These are phyloP conservation scores for Toxotes chatareus DNA, from an alignment of 2,113 vertebrate genomes.

Conservation along the genomic window DNA sequence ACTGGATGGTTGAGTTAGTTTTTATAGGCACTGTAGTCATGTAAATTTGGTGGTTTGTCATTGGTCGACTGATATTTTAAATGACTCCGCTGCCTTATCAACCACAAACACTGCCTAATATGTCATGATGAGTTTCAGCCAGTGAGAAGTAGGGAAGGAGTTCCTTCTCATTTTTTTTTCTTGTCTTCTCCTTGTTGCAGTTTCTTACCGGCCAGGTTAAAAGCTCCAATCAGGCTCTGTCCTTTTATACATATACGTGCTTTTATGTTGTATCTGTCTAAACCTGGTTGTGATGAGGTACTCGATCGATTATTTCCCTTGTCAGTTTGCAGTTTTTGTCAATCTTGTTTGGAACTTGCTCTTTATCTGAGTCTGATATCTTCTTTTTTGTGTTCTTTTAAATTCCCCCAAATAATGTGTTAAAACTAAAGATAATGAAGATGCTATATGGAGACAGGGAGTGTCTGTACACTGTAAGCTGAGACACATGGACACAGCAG, in stretches of 20 bases:
- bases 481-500: constrained; percentile 68
- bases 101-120: background rate
- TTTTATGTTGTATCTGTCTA: background rate
- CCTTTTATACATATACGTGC: background rate
- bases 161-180: background rate
- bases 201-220: background rate
- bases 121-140: background rate
- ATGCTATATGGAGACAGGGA: constrained; percentile 47
- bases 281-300: background rate
- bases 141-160: too few relatives aligned
- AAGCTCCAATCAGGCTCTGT: background rate
- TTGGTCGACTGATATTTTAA: constrained; percentile 10
- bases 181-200: background rate
- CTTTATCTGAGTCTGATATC: background rate
- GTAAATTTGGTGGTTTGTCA: background rate
- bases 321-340: background rate
- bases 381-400: background rate
- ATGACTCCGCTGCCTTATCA: background rate
- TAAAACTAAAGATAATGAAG: background rate
- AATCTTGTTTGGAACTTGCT: background rate
- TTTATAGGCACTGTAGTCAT: background rate
- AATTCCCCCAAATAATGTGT: background rate
- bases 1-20: background rate
- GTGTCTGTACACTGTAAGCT: constrained; percentile 58
- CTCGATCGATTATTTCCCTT: background rate